Evolutionary conservation across 2,113 vertebrate species (phyloP), one percentile per base, ranked within the genome.

Genomic region (Mesocricetus auratus): DNA sequence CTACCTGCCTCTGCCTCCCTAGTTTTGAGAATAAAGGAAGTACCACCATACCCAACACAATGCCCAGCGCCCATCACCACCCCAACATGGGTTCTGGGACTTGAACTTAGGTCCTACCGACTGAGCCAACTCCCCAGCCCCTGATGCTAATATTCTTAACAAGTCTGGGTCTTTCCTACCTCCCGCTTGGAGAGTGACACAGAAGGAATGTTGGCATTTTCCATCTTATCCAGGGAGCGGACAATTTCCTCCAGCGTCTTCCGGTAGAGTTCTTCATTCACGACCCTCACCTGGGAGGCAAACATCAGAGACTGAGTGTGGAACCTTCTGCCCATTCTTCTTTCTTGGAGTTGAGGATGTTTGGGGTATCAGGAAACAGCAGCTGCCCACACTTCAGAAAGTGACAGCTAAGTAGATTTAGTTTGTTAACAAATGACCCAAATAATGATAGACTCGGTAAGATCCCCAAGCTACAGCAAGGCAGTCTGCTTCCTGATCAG

Each of bases 151-250:
- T 19, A 64, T 29, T 85, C 26, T 16, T 60, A 42, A 26, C 1
- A 1, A 24, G 24, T 62, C n/a, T 62, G 81, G 81, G 58, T 78
- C 94, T 60, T 71, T 31, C 96, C 96, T 98, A 99, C 99, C 99
- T 99, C 99, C 97, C 97, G 98, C 90, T 98, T 98, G 74, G 99
- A 99, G 29, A 99, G 97, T 0, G 98, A 98, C 87, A 99, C 99
- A 0, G 99, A 99, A 33, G 99, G 99, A 97, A 99, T 99, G 96
- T 98, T 99, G 94, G 99, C 99, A 24, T 99, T 99, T 98, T 99
- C 99, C 99, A 99, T 98, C 97, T 99, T 99, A 93, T 99, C 99
- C 96, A 99, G 97, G 71, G 99, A 98, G 58, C 99, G 99, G 33
- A 99, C 99, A 4, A 99, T 99, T 90, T 99, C 99, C 97, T 99